phyloP scores from a whole-genome alignment of 2,113 vertebrate species.

The Halichoerus grypus region DNA sequence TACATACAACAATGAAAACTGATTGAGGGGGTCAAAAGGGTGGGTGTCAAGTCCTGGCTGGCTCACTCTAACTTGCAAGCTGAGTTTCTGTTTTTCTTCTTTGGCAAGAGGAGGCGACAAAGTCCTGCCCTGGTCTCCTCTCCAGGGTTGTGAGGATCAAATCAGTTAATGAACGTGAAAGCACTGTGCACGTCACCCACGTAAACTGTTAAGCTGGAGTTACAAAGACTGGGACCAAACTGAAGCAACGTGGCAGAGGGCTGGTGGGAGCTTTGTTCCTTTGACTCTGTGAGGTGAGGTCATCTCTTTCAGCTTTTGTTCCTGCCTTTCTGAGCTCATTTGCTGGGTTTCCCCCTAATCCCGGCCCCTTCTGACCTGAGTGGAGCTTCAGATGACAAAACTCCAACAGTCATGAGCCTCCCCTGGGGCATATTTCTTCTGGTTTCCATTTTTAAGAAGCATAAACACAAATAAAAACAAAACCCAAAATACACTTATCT shows the following conservation, averaged over 20 bases:
- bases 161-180: conserved; percentile 76
- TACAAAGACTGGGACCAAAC: conserved; percentile 50
- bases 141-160: conserved; percentile 49
- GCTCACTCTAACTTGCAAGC: conserved; percentile 32
- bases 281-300: conserved; percentile 72
- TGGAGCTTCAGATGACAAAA: conserved; percentile 57
- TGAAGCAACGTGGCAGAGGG: not conserved
- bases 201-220: conserved; percentile 56
- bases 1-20: not conserved
- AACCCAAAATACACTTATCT: not conserved
- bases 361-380: not conserved
- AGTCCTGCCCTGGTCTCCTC: not conserved
- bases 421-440: conserved; percentile 47
- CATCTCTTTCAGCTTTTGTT: conserved; percentile 77
- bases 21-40: not conserved
- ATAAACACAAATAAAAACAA: conserved; percentile 54
- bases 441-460: conserved; percentile 63
- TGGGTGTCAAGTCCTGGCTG: not conserved
- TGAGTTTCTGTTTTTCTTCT: conserved; percentile 42
- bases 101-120: not conserved
- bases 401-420: not conserved
- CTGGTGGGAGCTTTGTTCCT: conserved; percentile 61
- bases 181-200: conserved; percentile 17
- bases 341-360: conserved; percentile 66
- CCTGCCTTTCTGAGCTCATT: conserved; percentile 70